Conservation (phyloP, 2,113 vertebrate genomes). For the Prionailurus viverrinus region DNA sequence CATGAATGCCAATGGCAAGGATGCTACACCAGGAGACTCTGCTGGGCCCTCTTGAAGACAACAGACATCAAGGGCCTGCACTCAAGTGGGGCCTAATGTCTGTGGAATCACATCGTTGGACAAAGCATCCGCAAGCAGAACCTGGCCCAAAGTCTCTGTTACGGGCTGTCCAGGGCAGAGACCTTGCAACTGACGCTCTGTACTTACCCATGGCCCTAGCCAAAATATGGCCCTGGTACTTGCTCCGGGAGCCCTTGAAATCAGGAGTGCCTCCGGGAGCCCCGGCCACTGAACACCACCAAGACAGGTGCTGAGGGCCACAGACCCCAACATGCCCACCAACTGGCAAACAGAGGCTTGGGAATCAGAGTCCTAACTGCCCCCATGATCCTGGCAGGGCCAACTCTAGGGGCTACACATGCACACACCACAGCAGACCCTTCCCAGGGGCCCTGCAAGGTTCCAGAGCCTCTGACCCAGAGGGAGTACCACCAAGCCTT, state of each 20-base stretch:
- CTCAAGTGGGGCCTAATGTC: rapidly evolving
- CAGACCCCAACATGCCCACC: not conserved
- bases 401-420: rapidly evolving
- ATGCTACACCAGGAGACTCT: not conserved
- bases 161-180: not conserved
- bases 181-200: not conserved
- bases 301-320: not conserved
- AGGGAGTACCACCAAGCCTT: not conserved
- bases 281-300: rapidly evolving
- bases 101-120: rapidly evolving
- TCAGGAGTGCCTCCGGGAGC: not conserved
- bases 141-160: not conserved
- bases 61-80: not conserved
- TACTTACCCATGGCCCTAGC: not conserved
- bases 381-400: rapidly evolving
- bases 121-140: not conserved
- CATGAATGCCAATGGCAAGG: rapidly evolving
- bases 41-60: not conserved
- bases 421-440: not conserved
- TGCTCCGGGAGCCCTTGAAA: not conserved
- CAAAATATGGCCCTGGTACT: not conserved
- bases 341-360: too few relatives aligned
- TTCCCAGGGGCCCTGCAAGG: rapidly evolving
- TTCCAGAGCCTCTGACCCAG: too few relatives aligned
- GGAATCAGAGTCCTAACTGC: not conserved